Base-by-base conservation (phyloP, 2,888 invertebrate species). In the Drosophila fungiperda region DNA sequence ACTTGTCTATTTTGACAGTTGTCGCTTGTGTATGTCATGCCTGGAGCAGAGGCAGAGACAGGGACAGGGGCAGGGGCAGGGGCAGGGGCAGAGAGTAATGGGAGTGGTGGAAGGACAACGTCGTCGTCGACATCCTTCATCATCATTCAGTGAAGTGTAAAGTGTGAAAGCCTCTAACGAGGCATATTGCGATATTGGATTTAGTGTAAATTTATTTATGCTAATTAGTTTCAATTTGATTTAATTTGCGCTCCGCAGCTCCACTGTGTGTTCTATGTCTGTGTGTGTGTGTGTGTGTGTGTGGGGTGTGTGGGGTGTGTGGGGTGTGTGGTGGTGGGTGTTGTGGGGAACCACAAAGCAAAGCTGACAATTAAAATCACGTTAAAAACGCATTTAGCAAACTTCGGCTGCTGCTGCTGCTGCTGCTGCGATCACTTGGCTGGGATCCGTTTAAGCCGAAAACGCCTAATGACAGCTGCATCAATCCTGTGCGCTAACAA, bases 301-400 rank as follows among this genome's bases (percentile, higher is more conserved):
- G 17, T 49, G 12, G 12, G 17, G 8, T 52, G 15, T 35, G 33
- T 32, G 8, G 26, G 1, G 29, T 29, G 15, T 29, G 42, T 26
- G 26, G 11, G n/a, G n/a, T n/a, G 54, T 49, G 9, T 20, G 33
- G 12, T 29, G 42, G 20, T 12, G 40, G 20, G 29, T 20, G 57
- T n/a, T 58, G 62, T 59, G 65, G 64, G 50, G 42, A 45, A 70
- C 45, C 72, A 62, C 66, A 72, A 45, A 71, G 78, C 71, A 82
- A 78, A 80, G 77, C 82, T 83, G 83, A 85, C 91, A 91, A 91
- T 91, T 91, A 91, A 91, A 91, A 91, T 84, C 84, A 91, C 91
- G 91, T 91, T 91, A 91, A 91, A 91, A 91, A 90, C 89, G 82
- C 91, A 91, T 91, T 91, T 91, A 83, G 79, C 88, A 86, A 80